Evolutionary conservation across 2,888 invertebrate genomes (phyloP).

Genomic region (Sphaerophoria rueppellii): DNA sequence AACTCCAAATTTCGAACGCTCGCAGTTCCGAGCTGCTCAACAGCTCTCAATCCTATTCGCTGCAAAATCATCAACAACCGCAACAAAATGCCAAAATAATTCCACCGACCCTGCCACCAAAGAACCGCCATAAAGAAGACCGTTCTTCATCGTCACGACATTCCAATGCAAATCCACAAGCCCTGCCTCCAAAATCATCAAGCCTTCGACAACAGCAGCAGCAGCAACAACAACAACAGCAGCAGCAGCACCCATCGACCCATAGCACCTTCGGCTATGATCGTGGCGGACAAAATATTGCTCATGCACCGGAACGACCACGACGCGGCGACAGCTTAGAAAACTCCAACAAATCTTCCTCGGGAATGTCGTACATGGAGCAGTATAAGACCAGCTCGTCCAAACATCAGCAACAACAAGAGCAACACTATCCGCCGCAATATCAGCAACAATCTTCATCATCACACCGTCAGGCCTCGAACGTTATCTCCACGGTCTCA

Average conservation of each 20-base stretch:
- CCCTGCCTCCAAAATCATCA: constrained; percentile 81
- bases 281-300: constrained; percentile 75
- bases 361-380: constrained; percentile 78
- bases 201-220: constrained; percentile 76
- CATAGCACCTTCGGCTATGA: constrained; percentile 79
- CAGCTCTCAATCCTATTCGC: constrained; percentile 60
- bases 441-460: constrained; percentile 77
- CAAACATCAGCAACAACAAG: constrained; percentile 62
- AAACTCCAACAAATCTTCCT: constrained; percentile 75
- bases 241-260: constrained; percentile 75
- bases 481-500: constrained; percentile 70
- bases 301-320: constrained; percentile 77
- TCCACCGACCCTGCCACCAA: constrained; percentile 81
- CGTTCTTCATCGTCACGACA: constrained; percentile 74
- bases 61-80: constrained; percentile 66
- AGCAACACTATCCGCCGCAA: constrained; percentile 78
- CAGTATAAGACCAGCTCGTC: constrained; percentile 76
- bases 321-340: constrained; percentile 79
- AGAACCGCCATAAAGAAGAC: constrained; percentile 81
- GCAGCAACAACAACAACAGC: constrained; percentile 43
- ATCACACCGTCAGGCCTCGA: constrained; percentile 73
- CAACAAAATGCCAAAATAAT: constrained; percentile 76
- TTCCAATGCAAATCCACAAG: constrained; percentile 79
- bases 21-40: constrained; percentile 63
- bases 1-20: constrained; percentile 76